These are phyloP conservation scores for Altica lythri DNA, from an alignment of 2,888 invertebrate species.

Conservation along the genomic window DNA sequence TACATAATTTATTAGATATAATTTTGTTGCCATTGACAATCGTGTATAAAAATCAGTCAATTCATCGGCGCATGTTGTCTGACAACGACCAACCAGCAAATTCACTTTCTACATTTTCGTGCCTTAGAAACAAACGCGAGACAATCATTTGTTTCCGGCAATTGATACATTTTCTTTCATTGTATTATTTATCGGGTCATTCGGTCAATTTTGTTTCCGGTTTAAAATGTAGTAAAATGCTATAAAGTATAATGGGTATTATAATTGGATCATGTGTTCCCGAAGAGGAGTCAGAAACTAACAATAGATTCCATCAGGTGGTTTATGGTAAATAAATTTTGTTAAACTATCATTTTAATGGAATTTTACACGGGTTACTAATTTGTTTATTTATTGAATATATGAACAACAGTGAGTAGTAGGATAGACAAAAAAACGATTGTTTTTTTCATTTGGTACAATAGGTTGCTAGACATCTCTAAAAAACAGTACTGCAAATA, in stretches of 20 bases:
- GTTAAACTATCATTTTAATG: neutral
- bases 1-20: constrained; percentile 25
- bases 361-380: neutral
- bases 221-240: too few relatives aligned
- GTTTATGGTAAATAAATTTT: constrained; percentile 56
- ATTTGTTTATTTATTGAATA: too few relatives aligned
- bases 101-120: constrained; percentile 5
- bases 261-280: constrained; percentile 75
- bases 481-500: too few relatives aligned
- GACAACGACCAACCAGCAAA: constrained; percentile 6
- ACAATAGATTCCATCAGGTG: constrained; percentile 54
- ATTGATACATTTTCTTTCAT: too few relatives aligned
- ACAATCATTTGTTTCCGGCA: too few relatives aligned
- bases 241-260: too few relatives aligned
- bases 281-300: constrained; percentile 65
- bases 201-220: neutral
- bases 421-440: too few relatives aligned
- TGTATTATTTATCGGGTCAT: too few relatives aligned
- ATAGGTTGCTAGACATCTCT: too few relatives aligned
- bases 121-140: neutral
- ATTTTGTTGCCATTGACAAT: constrained; percentile 36
- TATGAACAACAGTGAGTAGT: too few relatives aligned
- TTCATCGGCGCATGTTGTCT: constrained; percentile 42
- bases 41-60: constrained; percentile 35
- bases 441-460: too few relatives aligned